Percentiles rank a stretch among this genome's conserved stretches.
Evolutionary conservation across 2,888 invertebrate species (phyloP).

Genomic region (Tortrix viridana): DNA sequence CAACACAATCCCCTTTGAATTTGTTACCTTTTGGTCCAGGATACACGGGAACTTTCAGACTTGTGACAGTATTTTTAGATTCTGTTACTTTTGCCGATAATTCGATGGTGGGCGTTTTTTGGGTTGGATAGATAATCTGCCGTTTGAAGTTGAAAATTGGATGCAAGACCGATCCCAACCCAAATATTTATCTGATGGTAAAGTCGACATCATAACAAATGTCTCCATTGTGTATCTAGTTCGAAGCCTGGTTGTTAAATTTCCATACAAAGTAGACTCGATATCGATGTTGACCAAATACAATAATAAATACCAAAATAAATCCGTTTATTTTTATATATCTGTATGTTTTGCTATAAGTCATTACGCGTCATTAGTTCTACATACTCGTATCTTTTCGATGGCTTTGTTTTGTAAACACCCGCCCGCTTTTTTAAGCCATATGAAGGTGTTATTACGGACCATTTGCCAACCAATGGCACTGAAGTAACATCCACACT

Average conservation of each 20-base stretch:
- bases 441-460: conserved; percentile 70
- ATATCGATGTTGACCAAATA: too few species aligned
- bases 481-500: conserved; percentile 67
- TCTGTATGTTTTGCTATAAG: conserved; percentile 35
- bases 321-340: conserved; percentile 22
- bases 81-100: too few species aligned
- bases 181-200: conserved; percentile 6
- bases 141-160: background rate
- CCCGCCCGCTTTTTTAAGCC: conserved; percentile 59
- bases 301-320: too few species aligned
- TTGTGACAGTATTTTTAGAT: background rate
- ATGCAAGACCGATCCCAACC: background rate
- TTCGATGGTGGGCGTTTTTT: too few species aligned
- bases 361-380: conserved; percentile 63
- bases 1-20: conserved; percentile 65
- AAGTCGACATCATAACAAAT: background rate
- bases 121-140: too few species aligned
- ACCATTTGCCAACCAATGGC: conserved; percentile 75
- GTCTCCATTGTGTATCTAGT: too few species aligned
- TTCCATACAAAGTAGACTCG: too few species aligned
- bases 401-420: conserved; percentile 57
- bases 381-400: conserved; percentile 57
- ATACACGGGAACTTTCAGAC: background rate
- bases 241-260: too few species aligned
- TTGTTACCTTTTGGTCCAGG: conserved; percentile 52